phyloP scores from a whole-genome alignment of 2,797 vertebrate species.

The Notamacropus eugenii region DNA sequence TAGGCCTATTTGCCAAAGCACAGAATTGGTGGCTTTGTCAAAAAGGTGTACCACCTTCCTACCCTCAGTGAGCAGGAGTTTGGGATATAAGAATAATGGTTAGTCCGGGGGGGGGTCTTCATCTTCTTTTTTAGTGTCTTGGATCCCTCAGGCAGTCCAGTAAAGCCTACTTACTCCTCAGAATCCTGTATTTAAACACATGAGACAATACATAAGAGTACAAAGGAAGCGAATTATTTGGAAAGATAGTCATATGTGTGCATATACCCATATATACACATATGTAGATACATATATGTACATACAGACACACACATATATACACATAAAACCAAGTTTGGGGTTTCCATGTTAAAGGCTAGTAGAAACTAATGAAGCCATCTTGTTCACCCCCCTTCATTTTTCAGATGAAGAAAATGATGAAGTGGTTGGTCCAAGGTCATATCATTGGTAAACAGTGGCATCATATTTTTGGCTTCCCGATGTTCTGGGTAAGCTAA shows the following conservation, averaged over 20 bases:
- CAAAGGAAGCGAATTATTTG: neutral
- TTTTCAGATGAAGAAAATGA: neutral
- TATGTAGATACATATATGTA: no score
- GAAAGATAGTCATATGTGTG: neutral
- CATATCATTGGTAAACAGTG: neutral
- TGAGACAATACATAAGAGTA: neutral
- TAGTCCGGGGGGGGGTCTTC: neutral
- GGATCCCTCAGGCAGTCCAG: neutral
- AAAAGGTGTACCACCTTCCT: neutral
- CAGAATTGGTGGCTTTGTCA: neutral
- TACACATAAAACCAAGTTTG: neutral
- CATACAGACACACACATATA: no score
- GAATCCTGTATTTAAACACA: neutral
- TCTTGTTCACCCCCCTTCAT: neutral
- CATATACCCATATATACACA: neutral
- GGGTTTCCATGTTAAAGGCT: neutral
- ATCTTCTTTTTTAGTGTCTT: neutral
- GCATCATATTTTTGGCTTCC: neutral
- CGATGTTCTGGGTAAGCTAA: neutral
- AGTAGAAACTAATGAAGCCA: neutral
- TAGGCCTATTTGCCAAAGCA: neutral
- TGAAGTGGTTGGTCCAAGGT: neutral
- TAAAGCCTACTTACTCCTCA: neutral
- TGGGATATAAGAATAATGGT: neutral
- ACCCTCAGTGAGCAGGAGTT: neutral